Evolutionary conservation across 2,113 vertebrate genomes (phyloP).

Genomic region (Serranochromis macrocephalus): DNA sequence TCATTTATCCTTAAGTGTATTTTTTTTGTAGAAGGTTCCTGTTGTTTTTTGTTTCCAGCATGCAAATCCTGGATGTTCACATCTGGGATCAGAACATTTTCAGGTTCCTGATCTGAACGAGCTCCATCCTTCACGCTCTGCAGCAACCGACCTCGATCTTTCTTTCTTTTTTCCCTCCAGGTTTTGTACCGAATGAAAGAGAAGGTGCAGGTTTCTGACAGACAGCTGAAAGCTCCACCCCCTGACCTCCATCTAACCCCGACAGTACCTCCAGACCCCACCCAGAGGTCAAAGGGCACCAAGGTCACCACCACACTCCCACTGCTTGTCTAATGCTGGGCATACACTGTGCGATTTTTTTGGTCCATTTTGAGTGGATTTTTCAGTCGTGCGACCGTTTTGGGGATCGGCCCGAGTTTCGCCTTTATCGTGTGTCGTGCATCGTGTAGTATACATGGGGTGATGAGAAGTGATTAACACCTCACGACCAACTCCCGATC

Average conservation of each 20-base stretch:
- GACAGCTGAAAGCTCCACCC: conserved; percentile 81
- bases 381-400: not conserved
- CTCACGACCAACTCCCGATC: not conserved
- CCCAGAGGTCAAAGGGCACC: conserved; percentile 48
- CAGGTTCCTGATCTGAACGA: not conserved
- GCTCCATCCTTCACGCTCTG: not conserved
- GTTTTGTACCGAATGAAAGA: conserved; percentile 90
- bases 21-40: not conserved
- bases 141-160: not conserved
- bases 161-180: conserved; percentile 56
- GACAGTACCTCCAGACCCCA: conserved; percentile 61
- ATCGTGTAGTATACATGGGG: not conserved
- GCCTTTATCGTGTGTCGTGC: not conserved
- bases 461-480: not conserved
- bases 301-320: conserved; percentile 23
- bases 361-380: not conserved
- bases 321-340: not conserved
- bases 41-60: not conserved
- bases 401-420: not conserved
- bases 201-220: conserved; percentile 81
- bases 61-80: not conserved
- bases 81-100: not conserved
- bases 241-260: conserved; percentile 76
- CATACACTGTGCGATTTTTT: not conserved
- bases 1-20: not conserved